These are phyloP conservation scores for Epinotia nisella DNA, from an alignment of 2,888 invertebrate genomes.

Conservation along the genomic window DNA sequence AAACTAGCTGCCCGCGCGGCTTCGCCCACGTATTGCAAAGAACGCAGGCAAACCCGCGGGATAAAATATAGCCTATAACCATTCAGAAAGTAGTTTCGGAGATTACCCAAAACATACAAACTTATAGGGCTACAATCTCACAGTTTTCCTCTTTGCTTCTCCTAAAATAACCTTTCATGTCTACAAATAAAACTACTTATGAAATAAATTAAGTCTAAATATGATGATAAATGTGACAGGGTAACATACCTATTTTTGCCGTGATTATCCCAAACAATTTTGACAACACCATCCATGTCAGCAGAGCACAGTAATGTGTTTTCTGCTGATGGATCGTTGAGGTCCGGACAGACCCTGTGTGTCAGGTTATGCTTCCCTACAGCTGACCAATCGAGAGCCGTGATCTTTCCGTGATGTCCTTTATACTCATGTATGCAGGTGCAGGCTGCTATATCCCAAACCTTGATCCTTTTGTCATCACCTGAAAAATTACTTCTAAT, in stretches of 20 bases:
- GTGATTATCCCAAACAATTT: constrained; percentile 86
- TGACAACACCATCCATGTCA: constrained; percentile 87
- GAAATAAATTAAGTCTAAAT: no score
- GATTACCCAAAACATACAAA: no score
- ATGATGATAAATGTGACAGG: not conserved
- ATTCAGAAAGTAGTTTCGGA: no score
- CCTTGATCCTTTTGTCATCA: constrained; percentile 88
- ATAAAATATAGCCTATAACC: no score
- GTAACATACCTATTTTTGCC: constrained; percentile 73
- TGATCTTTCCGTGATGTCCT: constrained; percentile 87
- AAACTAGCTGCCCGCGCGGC: no score
- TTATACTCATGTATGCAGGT: constrained; percentile 86
- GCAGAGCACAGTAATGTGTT: constrained; percentile 87
- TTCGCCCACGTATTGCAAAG: no score
- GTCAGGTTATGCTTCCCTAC: constrained; percentile 71
- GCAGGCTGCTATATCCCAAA: constrained; percentile 90
- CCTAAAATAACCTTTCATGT: no score
- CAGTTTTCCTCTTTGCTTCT: no score
- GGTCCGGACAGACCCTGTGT: constrained; percentile 64
- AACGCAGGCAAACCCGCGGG: no score
- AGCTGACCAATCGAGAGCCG: constrained; percentile 86
- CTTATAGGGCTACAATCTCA: no score
- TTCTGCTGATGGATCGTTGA: constrained; percentile 62
- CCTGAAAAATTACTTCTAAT: constrained; percentile 65
- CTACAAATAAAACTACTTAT: no score